Percentiles rank a stretch among this genome's conserved stretches.
Evolutionary conservation across 2,797 vertebrate genomes (phyloP).

Genomic region (Sciaenops ocellatus): DNA sequence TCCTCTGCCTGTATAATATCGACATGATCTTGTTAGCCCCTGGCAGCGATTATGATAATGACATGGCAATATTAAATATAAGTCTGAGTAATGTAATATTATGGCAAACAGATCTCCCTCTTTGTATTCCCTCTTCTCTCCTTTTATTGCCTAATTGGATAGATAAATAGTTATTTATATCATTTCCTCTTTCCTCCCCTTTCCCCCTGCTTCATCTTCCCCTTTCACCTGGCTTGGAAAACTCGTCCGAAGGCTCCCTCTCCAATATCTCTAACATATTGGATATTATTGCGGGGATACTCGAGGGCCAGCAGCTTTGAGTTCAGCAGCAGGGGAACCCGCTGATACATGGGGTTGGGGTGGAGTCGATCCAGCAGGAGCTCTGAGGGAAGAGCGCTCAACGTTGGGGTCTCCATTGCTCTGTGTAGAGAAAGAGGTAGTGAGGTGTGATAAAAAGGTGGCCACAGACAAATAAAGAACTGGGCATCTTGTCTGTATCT

Average conservation of each 20-base stretch:
- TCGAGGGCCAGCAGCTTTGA: conserved; percentile 95
- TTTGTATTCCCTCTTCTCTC: neutral
- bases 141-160: neutral
- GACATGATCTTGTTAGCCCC: conserved; percentile 6
- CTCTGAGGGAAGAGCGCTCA: conserved; percentile 94
- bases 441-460: neutral
- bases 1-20: conserved; percentile 17
- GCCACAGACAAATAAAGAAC: fast-evolving
- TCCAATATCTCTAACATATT: conserved; percentile 97
- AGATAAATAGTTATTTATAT: neutral
- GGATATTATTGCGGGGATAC: conserved; percentile 98
- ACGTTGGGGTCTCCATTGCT: conserved; percentile 88
- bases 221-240: conserved; percentile 94
- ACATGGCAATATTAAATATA: conserved; percentile 26
- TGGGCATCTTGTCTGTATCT: neutral
- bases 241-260: conserved; percentile 98
- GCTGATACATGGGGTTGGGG: conserved; percentile 98
- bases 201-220: neutral
- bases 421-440: conserved; percentile 70
- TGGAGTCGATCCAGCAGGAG: conserved; percentile 95
- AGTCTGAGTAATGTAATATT: conserved; percentile 4
- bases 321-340: conserved; percentile 95
- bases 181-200: neutral
- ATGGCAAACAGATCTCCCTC: neutral
- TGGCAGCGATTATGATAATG: neutral